phyloP scores from a whole-genome alignment of 2,888 invertebrate species.

The Neoascia interrupta region DNA sequence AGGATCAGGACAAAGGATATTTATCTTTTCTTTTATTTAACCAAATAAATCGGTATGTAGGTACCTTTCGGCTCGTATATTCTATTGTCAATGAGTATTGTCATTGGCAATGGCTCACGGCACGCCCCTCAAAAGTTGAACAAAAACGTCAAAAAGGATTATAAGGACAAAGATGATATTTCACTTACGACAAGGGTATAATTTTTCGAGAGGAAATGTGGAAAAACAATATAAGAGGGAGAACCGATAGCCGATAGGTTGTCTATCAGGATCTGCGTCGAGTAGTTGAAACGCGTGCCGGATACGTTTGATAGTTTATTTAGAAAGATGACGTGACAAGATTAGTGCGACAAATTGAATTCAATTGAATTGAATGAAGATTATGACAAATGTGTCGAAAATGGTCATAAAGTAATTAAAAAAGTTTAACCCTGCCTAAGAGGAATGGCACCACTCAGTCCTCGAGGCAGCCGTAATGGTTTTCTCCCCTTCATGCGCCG shows the following conservation, averaged over 20 bases:
- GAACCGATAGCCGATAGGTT: no score
- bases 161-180: constrained; percentile 9
- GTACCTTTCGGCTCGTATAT: constrained; percentile 13
- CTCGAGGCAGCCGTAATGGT: constrained; percentile 11
- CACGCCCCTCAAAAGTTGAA: constrained; percentile 13
- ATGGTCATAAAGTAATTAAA: constrained; percentile 43
- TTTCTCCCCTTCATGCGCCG: background rate
- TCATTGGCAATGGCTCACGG: no score
- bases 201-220: background rate
- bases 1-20: constrained; percentile 25
- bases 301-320: no score
- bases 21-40: background rate
- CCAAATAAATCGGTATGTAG: no score
- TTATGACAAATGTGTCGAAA: constrained; percentile 54
- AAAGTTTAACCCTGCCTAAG: background rate
- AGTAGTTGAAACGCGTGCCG: no score
- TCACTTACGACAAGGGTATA: background rate
- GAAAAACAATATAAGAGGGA: no score
- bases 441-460: background rate
- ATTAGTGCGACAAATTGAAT: constrained; percentile 59
- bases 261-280: no score
- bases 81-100: background rate
- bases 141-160: constrained; percentile 27
- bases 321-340: constrained; percentile 54
- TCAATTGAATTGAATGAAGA: constrained; percentile 53